Conservation (phyloP, 2,888 invertebrate species). For the Tridacna crocea region DNA sequence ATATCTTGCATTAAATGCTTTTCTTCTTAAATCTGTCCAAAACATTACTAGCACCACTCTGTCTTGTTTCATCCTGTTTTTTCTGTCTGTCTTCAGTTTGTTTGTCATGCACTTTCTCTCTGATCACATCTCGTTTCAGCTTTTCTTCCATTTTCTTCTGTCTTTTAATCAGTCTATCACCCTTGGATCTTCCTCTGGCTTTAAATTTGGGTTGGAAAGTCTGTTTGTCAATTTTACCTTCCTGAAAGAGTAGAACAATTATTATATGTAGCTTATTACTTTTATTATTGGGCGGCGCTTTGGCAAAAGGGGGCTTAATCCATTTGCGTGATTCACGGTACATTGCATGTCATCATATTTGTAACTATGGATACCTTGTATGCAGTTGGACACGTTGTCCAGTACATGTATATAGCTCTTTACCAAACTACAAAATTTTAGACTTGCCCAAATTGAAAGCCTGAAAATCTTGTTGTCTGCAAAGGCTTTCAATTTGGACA, state of each 20-base stretch:
- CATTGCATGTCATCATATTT: no score
- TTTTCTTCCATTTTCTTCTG: constrained; percentile 78
- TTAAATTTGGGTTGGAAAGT: constrained; percentile 91
- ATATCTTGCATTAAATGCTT: background rate
- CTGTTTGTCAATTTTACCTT: constrained; percentile 91
- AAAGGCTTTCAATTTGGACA: no score
- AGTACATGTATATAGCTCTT: no score
- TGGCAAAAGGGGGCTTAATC: no score
- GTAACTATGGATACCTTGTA: no score
- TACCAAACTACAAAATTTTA: no score
- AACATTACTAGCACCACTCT: constrained; percentile 54
- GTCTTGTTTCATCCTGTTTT: constrained; percentile 47
- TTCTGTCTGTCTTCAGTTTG: constrained; percentile 56
- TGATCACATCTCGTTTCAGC: constrained; percentile 57
- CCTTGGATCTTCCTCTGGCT: constrained; percentile 86
- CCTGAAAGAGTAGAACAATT: constrained; percentile 84
- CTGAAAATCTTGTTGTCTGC: no score
- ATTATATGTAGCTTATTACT: no score
- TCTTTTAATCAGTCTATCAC: constrained; percentile 74
- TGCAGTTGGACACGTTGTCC: no score
- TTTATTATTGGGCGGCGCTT: no score
- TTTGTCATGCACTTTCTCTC: constrained; percentile 61
- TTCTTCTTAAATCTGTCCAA: constrained; percentile 73
- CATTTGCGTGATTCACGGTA: no score
- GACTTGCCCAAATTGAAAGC: no score